Percentiles rank a stretch among this genome's conserved stretches.
phyloP scores from a whole-genome alignment of 2,888 invertebrate species.

The Macropis europaea region DNA sequence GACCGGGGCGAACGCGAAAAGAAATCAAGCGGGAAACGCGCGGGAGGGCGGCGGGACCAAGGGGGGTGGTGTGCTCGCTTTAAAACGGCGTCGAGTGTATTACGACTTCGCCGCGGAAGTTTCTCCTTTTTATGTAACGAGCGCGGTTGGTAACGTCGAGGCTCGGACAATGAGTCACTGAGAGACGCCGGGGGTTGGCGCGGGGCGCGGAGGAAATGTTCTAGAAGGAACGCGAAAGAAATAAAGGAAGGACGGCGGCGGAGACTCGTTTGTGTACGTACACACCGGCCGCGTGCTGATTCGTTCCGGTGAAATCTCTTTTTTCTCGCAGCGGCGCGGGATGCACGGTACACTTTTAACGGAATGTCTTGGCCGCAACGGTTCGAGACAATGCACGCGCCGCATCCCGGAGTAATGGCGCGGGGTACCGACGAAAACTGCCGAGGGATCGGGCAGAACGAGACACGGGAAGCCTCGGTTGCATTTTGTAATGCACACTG shows the following conservation, averaged over 20 bases:
- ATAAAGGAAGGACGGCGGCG: background rate
- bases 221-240: background rate
- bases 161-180: constrained; percentile 58
- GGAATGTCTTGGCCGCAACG: constrained; percentile 43
- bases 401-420: constrained; percentile 24
- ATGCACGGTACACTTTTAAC: constrained; percentile 50
- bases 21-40: constrained; percentile 19
- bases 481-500: constrained; percentile 37
- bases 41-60: background rate
- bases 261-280: constrained; percentile 38
- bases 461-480: background rate
- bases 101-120: constrained; percentile 48
- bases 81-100: constrained; percentile 57
- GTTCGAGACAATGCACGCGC: constrained; percentile 14
- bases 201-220: too few species aligned
- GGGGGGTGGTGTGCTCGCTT: constrained; percentile 13
- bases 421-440: constrained; percentile 29
- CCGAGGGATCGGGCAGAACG: constrained; percentile 56
- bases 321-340: constrained; percentile 15
- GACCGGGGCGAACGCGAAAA: background rate
- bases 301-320: constrained; percentile 30
- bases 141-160: constrained; percentile 51
- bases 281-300: constrained; percentile 40
- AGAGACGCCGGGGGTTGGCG: constrained; percentile 22
- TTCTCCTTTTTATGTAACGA: constrained; percentile 56